Evolutionary conservation across 2,113 vertebrate genomes (phyloP).

Genomic region (Balaeniceps rex): DNA sequence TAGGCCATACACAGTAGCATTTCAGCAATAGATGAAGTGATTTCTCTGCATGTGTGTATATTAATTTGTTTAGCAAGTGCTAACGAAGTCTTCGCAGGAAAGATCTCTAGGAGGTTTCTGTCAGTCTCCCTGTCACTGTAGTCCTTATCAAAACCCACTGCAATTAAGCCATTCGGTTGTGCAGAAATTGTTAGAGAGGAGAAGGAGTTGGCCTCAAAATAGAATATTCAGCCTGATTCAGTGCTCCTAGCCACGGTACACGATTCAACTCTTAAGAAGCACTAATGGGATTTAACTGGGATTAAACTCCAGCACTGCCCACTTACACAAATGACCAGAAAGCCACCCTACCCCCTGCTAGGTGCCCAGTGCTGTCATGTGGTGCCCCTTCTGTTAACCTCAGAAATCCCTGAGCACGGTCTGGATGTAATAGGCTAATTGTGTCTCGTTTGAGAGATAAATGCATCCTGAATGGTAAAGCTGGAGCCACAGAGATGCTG

Average conservation of each 20-base stretch:
- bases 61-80: not conserved
- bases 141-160: not conserved
- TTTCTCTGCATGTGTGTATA: not conserved
- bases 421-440: slow-evolving; percentile 37
- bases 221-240: slow-evolving; percentile 23
- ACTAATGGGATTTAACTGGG: slow-evolving; percentile 53
- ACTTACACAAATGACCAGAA: slow-evolving; percentile 59
- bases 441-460: not conserved
- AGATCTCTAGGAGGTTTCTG: not conserved
- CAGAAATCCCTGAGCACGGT: slow-evolving; percentile 32
- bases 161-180: not conserved
- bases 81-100: not conserved
- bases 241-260: slow-evolving; percentile 8
- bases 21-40: not conserved
- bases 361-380: slow-evolving; percentile 8
- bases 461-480: not conserved
- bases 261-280: slow-evolving; percentile 41
- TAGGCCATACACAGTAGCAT: not conserved
- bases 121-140: not conserved
- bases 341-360: not conserved
- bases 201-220: not conserved
- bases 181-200: not conserved
- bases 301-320: slow-evolving; percentile 47
- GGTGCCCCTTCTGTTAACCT: slow-evolving; percentile 40
- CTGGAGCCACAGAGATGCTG: not conserved